A percentile compares a stretch with the other conserved stretches of the same genome.
Evolutionary conservation across 2,113 vertebrate genomes (phyloP).

Genomic region (Chaetorhynchus papuensis): DNA sequence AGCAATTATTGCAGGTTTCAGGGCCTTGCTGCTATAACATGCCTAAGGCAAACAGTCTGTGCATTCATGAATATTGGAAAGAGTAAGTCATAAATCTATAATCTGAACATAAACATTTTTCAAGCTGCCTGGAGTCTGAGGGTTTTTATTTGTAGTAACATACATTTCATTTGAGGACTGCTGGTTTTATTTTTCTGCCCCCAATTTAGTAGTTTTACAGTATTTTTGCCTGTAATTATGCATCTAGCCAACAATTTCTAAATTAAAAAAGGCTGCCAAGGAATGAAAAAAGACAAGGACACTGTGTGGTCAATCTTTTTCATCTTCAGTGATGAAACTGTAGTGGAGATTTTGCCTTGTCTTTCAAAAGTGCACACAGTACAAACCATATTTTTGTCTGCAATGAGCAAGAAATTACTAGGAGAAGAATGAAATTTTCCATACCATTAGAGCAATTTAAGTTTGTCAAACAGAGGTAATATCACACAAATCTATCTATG

Average conservation of each 20-base stretch:
- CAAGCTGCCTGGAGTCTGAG: conserved; percentile 8
- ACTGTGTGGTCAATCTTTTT: not conserved
- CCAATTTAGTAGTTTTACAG: not conserved
- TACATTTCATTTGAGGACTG: conserved; percentile 28
- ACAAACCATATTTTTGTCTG: not conserved
- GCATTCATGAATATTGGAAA: conserved; percentile 66
- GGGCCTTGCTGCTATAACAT: conserved; percentile 7
- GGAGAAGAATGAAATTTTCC: not conserved
- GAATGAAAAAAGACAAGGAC: not conserved
- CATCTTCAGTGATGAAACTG: not conserved
- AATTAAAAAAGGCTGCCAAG: conserved; percentile 7
- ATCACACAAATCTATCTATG: not conserved
- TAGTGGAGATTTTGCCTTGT: not conserved
- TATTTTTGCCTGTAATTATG: not conserved
- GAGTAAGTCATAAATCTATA: conserved; percentile 59
- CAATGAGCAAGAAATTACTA: not conserved
- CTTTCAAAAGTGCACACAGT: not conserved
- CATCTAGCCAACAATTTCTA: conserved; percentile 1
- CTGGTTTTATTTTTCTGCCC: conserved; percentile 30
- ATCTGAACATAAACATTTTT: conserved; percentile 61
- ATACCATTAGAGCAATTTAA: not conserved
- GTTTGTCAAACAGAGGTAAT: not conserved
- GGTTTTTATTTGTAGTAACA: conserved; percentile 15
- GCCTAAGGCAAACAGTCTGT: conserved; percentile 60
- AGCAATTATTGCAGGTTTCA: conserved; percentile 60